Evolutionary conservation across 2,888 invertebrate genomes (phyloP).

Genomic region (Lymantria dispar): DNA sequence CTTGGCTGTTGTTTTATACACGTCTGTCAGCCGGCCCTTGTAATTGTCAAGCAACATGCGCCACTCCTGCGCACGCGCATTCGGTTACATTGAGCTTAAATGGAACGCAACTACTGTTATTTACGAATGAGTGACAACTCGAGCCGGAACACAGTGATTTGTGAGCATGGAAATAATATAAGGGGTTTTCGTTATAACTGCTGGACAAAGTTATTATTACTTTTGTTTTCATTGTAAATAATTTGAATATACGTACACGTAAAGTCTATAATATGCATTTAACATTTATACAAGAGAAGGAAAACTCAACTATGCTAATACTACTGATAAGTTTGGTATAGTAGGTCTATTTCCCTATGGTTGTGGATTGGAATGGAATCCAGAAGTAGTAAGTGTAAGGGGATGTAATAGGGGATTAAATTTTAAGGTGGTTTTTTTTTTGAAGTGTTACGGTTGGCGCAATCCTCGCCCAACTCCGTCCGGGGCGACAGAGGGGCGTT

Average conservation of each 20-base stretch:
- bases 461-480: no score
- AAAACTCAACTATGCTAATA: no score
- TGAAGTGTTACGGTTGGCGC: no score
- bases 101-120: slow-evolving; percentile 29
- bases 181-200: background rate
- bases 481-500: no score
- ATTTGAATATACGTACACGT: background rate
- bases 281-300: no score
- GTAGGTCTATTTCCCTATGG: no score
- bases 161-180: background rate
- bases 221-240: background rate
- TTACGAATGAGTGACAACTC: slow-evolving; percentile 19
- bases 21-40: slow-evolving; percentile 39
- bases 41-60: slow-evolving; percentile 44
- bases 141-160: background rate
- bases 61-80: slow-evolving; percentile 31
- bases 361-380: no score
- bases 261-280: no score
- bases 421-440: no score
- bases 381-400: no score
- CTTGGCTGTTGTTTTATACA: slow-evolving; percentile 11
- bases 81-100: slow-evolving; percentile 16
- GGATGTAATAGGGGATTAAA: no score
- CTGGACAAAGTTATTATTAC: background rate
- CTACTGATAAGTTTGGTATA: no score